phyloP scores from a whole-genome alignment of 1,140 invertebrate genomes.

The Drosophila persimilis region DNA sequence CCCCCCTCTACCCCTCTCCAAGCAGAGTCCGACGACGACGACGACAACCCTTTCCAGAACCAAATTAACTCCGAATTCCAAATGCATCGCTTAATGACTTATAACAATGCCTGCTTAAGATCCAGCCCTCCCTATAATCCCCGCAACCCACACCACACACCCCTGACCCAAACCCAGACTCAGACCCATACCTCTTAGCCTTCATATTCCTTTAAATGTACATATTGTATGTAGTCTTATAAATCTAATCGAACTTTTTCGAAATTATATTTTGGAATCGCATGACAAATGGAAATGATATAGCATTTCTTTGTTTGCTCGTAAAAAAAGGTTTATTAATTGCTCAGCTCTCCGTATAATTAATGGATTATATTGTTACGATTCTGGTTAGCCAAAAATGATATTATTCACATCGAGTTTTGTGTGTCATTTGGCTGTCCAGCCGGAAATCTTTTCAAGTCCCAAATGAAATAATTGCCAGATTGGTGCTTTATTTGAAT shows the following conservation, averaged over 20 bases:
- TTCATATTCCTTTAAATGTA: constrained; percentile 6
- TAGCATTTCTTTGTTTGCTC: constrained; percentile 47
- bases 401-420: constrained; percentile 23
- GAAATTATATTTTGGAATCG: constrained; percentile 50
- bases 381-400: constrained; percentile 52
- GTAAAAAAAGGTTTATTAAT: constrained; percentile 40
- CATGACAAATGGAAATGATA: constrained; percentile 48
- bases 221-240: neutral
- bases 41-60: neutral
- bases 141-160: neutral
- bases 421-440: constrained; percentile 27
- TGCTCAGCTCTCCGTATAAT: constrained; percentile 46
- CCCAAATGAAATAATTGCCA: constrained; percentile 31
- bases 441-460: constrained; percentile 51
- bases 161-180: neutral
- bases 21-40: neutral
- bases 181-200: constrained; percentile 7
- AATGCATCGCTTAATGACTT: constrained; percentile 48
- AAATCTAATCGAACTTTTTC: constrained; percentile 22
- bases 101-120: constrained; percentile 24
- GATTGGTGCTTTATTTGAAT: constrained; percentile 11
- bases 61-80: constrained; percentile 3
- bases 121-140: constrained; percentile 1
- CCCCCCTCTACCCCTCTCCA: neutral
- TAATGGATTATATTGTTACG: constrained; percentile 48